Base-by-base conservation (phyloP, 92 coral and sea anemone genomes). In the Umimayanthus kanabou region DNA sequence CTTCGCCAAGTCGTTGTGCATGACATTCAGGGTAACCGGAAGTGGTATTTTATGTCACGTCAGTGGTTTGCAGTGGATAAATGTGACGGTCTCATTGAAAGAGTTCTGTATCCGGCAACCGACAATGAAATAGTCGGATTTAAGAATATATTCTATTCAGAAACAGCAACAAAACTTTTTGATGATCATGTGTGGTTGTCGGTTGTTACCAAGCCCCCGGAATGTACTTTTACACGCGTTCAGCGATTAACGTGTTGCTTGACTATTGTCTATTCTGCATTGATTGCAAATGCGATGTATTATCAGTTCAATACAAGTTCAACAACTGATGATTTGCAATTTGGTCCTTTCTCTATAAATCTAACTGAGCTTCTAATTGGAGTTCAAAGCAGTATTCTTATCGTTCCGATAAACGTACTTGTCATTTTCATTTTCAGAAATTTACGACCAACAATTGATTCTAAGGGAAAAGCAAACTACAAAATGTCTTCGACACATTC, bases 61-160 rank as follows among this genome's bases (percentile, higher is more conserved):
- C 92, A 91, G 37, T 95, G 97, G 97, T 58, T 95, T 55, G 98
- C 96, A 14, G 90, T 95, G 18, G 98, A 94, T 65, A 93, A 92
- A 61, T 91, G 86, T 33, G 98, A 92, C 57, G 92, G 98, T 2
- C 71, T 5, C 20, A 88, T 96, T 39, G 97, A 96, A 30, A 86
- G 92, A 39, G 50, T 53, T 23, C n/a, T 96, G 15, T 90, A 84
- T 53, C 90, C 91, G 25, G 95, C 97, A 30, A 82, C 88, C 28
- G 77, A 80, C 30, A 86, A 89, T 25, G 93, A 94, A 74, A 55
- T 94, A 86, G 73, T 88, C 0, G 88, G 91, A 76, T 96, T 96
- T 84, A 93, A 92, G 37, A 90, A 93, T 39, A 39, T 96, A 49
- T 96, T 96, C 77, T 91, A 89, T 18, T 69, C 79, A 1, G 81